phyloP scores from a whole-genome alignment of 2,113 vertebrate genomes.

The Aptenodytes patagonicus region DNA sequence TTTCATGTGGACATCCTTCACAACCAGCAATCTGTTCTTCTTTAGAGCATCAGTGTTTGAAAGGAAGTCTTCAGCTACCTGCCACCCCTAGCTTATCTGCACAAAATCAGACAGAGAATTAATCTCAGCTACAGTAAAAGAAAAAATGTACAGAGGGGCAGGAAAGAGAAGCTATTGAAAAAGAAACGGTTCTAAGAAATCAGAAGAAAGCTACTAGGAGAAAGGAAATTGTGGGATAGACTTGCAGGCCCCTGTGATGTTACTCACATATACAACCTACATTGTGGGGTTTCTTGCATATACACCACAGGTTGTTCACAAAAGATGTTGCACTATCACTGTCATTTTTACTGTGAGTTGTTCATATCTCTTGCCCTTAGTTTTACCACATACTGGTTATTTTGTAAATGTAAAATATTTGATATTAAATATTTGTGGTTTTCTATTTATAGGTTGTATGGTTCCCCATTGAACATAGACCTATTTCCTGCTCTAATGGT shows the following conservation, averaged over 20 bases:
- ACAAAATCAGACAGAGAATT: background rate
- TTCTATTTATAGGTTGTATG: conserved; percentile 82
- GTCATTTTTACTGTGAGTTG: background rate
- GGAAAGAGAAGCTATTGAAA: background rate
- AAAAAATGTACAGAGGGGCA: background rate
- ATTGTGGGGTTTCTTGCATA: background rate
- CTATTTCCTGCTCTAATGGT: conserved; percentile 96
- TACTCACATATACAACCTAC: background rate
- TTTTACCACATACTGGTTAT: background rate
- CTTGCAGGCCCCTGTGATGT: background rate
- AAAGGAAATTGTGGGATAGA: background rate
- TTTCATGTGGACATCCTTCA: background rate
- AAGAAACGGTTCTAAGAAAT: background rate
- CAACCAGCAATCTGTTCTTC: background rate
- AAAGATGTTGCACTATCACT: background rate
- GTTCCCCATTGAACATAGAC: conserved; percentile 91
- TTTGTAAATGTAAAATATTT: background rate
- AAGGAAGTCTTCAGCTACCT: background rate
- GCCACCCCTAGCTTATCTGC: background rate
- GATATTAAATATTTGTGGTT: background rate
- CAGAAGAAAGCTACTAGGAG: background rate
- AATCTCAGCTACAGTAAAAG: background rate
- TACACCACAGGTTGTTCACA: background rate
- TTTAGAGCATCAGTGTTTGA: background rate
- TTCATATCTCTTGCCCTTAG: background rate